Conservation (phyloP, 2,113 vertebrate genomes). For the Chionis minor region DNA sequence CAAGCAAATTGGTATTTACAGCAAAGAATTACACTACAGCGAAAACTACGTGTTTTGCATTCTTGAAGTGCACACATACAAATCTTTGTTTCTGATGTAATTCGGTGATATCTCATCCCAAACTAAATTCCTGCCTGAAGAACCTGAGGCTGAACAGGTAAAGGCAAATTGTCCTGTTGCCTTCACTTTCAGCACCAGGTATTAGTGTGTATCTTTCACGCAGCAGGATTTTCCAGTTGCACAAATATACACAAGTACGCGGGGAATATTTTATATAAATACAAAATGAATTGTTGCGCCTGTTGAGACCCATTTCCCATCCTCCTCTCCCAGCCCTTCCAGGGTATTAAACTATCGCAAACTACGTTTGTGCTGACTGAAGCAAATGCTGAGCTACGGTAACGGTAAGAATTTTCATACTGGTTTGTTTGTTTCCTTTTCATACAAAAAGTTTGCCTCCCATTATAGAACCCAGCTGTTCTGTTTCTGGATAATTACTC, state of each 20-base stretch:
- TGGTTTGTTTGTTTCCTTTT: constrained; percentile 4
- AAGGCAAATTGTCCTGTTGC: background rate
- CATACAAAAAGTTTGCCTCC: background rate
- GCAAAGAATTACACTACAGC: constrained; percentile 20
- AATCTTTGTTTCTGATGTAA: background rate
- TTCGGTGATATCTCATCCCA: background rate
- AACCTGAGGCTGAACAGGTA: background rate
- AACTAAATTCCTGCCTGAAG: background rate
- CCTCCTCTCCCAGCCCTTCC: background rate
- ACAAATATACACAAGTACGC: background rate
- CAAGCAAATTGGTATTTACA: constrained; percentile 60
- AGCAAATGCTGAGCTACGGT: background rate
- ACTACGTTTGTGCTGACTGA: background rate
- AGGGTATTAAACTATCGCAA: background rate
- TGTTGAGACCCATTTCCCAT: background rate
- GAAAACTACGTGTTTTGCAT: background rate
- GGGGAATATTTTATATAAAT: background rate
- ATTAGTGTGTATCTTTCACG: background rate
- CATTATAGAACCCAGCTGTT: background rate
- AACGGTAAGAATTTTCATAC: background rate
- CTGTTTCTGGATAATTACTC: background rate
- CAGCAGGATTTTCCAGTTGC: background rate
- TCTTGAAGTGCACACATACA: background rate
- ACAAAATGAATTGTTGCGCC: background rate
- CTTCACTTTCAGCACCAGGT: background rate